A percentile compares a stretch with the other conserved stretches of the same genome.
These are phyloP conservation scores for Lasioglossum figueresi DNA, from an alignment of 2,888 invertebrate species.

Conservation along the genomic window DNA sequence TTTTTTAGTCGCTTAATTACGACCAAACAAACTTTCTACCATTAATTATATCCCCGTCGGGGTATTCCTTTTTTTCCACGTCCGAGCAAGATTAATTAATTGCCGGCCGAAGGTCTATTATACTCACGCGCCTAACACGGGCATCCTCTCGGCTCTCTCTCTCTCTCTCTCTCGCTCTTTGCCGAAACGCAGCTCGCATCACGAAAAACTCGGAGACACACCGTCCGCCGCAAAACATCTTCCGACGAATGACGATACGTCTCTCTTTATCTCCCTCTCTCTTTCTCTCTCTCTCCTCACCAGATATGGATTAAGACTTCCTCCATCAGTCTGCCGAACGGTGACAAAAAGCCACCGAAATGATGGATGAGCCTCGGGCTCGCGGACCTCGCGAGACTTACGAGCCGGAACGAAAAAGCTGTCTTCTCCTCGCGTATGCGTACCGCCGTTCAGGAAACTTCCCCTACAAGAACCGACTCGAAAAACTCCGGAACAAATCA, in stretches of 20 bases:
- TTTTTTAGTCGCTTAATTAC: conserved; percentile 47
- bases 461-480: conserved; percentile 25
- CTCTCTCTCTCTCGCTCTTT: background rate
- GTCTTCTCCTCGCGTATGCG: conserved; percentile 43
- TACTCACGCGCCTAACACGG: conserved; percentile 51
- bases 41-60: conserved; percentile 49
- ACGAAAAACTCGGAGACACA: conserved; percentile 61
- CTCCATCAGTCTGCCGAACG: conserved; percentile 67
- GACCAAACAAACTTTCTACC: conserved; percentile 54
- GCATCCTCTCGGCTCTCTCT: conserved; percentile 17
- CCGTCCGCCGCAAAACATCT: conserved; percentile 59
- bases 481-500: conserved; percentile 48
- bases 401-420: conserved; percentile 47
- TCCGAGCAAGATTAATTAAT: conserved; percentile 60
- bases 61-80: background rate
- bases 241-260: conserved; percentile 69
- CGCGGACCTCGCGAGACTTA: conserved; percentile 43
- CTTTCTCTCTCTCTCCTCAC: conserved; percentile 19
- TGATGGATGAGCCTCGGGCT: conserved; percentile 63
- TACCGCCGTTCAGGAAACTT: conserved; percentile 26
- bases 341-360: conserved; percentile 65
- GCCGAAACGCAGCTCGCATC: conserved; percentile 43
- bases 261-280: conserved; percentile 42
- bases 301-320: conserved; percentile 70
- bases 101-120: conserved; percentile 54